These are phyloP conservation scores for Cydia amplana DNA, from an alignment of 1,140 invertebrate genomes.

Conservation along the genomic window DNA sequence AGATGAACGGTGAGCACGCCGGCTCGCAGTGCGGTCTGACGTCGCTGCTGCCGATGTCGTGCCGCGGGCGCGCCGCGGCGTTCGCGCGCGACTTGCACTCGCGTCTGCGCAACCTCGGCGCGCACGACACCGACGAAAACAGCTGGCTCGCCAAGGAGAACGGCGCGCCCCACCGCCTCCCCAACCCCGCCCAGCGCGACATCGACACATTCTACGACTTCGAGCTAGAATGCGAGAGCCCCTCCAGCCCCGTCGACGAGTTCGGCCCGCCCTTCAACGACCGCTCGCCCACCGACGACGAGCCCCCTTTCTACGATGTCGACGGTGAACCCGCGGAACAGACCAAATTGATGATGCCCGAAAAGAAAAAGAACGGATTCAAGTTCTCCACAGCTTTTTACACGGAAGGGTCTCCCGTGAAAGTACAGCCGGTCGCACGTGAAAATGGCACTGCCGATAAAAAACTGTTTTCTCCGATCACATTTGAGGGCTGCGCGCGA, in stretches of 20 bases:
- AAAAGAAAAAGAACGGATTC: constrained; percentile 69
- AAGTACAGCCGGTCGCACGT: constrained; percentile 66
- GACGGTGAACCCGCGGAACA: constrained; percentile 63
- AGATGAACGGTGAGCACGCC: constrained; percentile 76
- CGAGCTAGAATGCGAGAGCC: constrained; percentile 82
- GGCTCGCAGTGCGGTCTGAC: constrained; percentile 76
- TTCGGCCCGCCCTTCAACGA: constrained; percentile 75
- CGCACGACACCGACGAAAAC: constrained; percentile 71
- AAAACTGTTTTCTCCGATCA: constrained; percentile 74
- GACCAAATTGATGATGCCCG: constrained; percentile 53
- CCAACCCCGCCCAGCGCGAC: constrained; percentile 75
- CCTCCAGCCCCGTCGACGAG: constrained; percentile 84
- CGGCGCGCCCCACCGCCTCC: constrained; percentile 54
- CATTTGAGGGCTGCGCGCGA: constrained; percentile 76
- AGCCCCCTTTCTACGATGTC: constrained; percentile 75
- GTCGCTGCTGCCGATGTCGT: constrained; percentile 83
- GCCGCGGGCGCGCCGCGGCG: constrained; percentile 87
- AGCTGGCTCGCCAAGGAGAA: constrained; percentile 71
- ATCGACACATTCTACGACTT: constrained; percentile 79
- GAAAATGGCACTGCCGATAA: constrained; percentile 76
- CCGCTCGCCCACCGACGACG: constrained; percentile 72
- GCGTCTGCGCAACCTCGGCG: constrained; percentile 84
- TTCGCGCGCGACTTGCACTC: constrained; percentile 88
- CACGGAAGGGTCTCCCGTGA: constrained; percentile 67
- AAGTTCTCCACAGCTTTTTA: constrained; percentile 70